Evolutionary conservation across 2,797 vertebrate species (phyloP), one percentile per base, ranked within the genome.

Genomic region (Eremophila alpestris): DNA sequence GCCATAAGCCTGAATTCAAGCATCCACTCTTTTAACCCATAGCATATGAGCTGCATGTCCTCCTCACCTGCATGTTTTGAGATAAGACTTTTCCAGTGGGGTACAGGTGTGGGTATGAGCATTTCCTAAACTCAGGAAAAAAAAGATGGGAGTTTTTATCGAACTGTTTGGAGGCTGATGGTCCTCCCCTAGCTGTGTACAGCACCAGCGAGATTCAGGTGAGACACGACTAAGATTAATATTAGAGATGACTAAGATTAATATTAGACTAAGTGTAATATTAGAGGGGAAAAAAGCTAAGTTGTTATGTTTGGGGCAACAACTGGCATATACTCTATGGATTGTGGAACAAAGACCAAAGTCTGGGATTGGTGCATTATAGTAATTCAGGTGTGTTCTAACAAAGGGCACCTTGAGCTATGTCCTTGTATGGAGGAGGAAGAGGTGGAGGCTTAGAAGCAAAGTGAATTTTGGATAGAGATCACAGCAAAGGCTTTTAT

Each of bases 291-390:
- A 34, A 64, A 88, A 54, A 49, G 24, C 5, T 8, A 46, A 69
- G 9, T 12, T 40, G 30, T 11, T 52, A 5, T 36, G 22, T 68
- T 29, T 64, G 30, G 22, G 49, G 20, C 41, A 82, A 26, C 7
- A 55, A 19, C 13, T 20, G 46, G 15, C 36, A 7, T 32, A 30
- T 63, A 5, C 22, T 56, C 30, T 62, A 3, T 43, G 29, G 40
- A 54, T 24, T 0, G 0, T 41, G 49, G 20, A 81, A 59, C 11
- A 58, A 58, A 59, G 19, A 32, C 20, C 19, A 4, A 43, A 38
- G 58, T n/a, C 32, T 54, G 34, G 16, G 32, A 41, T 29, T 59
- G 30, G 18, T 55, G 5, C 45, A 36, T 76, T 76, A 24, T 16
- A 34, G 54, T 52, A 54, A 23, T 55, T 76, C 16, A 73, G 49